Base-by-base conservation (phyloP, 1,140 invertebrate genomes). In the Leptonema lineaticorne region DNA sequence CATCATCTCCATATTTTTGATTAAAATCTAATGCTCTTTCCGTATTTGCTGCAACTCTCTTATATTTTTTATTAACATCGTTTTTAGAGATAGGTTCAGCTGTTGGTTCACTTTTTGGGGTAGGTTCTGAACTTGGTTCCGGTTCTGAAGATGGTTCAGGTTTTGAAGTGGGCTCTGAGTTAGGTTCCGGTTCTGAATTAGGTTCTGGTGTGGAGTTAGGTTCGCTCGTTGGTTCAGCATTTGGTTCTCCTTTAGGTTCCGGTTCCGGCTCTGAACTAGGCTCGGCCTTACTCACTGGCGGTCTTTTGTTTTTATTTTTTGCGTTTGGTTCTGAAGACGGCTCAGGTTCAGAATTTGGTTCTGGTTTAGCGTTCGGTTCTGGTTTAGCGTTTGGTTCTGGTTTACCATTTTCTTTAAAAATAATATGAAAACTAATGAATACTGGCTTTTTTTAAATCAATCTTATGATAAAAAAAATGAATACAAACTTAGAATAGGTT, bases 1-100 rank as follows among this genome's bases (percentile, higher is more conserved):
- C 84, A 65, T 88, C 87, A 45, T 83, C 77, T 7, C 79, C 80
- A 26, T 81, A 74, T 69, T 82, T 75, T 63, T 81, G 58, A 28
- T 37, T 80, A 65, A 82, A 79, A 60, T 83, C 76, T 18, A 81
- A 74, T 48, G 78, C 78, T 48, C 80, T 78, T 14, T 78, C 70
- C 1, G 78, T 79, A 66, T 82, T 80, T 76, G 81, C 80, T 0
- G 84, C 84, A 0, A 64, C 71, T 68, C 18, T 74, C 69, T 69
- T 76, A 68, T 60, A 30, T 30, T 37, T 63, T 69, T n/a, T 72
- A 33, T 68, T 74, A 80, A 76, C 69, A 81, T 74, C 7, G 77
- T 73, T 74, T 82, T 77, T 37, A 78, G 78, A 74, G 71, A 82
- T 76, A 24, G 82, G 79, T 70, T 84, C 81, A 0, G 83, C 78